Conservation (phyloP, 30 jellyfish, hydroid and myxozoan genomes). For the Sanderia malayensis region DNA sequence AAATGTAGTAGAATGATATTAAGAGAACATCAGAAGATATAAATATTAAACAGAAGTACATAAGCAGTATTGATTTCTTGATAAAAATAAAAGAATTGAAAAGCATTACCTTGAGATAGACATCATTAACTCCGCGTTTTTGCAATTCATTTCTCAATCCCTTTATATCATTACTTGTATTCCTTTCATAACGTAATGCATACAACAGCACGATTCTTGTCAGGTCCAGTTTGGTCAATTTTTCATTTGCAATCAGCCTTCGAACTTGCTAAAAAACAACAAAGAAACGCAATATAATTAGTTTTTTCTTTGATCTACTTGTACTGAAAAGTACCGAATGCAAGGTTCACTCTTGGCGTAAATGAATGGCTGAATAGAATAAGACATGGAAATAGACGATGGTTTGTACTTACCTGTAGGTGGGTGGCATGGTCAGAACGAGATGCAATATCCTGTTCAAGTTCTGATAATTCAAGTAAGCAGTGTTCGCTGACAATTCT, state of each 20-base stretch:
- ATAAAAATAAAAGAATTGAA: too few relatives aligned
- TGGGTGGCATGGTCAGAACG: slow-evolving; percentile 90
- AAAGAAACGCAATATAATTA: background rate
- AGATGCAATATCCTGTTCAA: slow-evolving; percentile 85
- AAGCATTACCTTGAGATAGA: slow-evolving; percentile 49
- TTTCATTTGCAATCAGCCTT: slow-evolving; percentile 51
- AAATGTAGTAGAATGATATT: too few relatives aligned
- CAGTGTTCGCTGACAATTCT: slow-evolving; percentile 85
- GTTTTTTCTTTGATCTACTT: too few relatives aligned
- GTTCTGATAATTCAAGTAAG: slow-evolving; percentile 79
- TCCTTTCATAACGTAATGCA: slow-evolving; percentile 86
- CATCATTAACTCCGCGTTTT: slow-evolving; percentile 78
- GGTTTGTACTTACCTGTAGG: slow-evolving; percentile 87
- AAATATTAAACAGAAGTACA: background rate
- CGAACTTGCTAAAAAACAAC: slow-evolving; percentile 42
- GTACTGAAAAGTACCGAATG: too few relatives aligned
- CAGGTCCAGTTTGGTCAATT: slow-evolving; percentile 59
- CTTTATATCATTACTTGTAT: slow-evolving; percentile 72
- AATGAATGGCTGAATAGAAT: too few relatives aligned
- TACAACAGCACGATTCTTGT: slow-evolving; percentile 84
- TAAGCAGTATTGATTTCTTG: too few relatives aligned
- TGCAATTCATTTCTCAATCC: slow-evolving; percentile 81
- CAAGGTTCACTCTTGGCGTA: too few relatives aligned
- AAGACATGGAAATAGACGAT: too few relatives aligned
- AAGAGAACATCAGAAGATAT: background rate